Conservation (phyloP, 2,797 vertebrate genomes). For the Pyrocephalus nanus region DNA sequence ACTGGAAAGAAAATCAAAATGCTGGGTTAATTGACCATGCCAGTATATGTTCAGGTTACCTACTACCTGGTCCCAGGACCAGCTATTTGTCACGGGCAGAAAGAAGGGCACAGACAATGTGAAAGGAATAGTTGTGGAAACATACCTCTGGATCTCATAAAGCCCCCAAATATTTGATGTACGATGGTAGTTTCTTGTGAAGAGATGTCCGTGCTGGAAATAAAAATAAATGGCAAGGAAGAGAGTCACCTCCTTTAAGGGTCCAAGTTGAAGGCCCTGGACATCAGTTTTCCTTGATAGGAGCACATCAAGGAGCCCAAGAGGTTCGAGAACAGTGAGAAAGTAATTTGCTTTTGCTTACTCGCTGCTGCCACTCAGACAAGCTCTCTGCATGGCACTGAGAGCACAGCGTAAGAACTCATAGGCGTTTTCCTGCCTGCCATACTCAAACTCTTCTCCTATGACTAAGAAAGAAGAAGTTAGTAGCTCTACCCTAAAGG, state of each 20-base stretch:
- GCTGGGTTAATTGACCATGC: background rate
- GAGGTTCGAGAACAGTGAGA: accelerated
- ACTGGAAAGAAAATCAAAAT: background rate
- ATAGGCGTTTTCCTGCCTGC: background rate
- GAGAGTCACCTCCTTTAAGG: background rate
- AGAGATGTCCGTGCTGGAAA: background rate
- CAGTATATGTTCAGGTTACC: accelerated
- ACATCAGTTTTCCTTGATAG: background rate
- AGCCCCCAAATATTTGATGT: background rate
- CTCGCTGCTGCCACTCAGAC: accelerated
- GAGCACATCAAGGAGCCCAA: background rate
- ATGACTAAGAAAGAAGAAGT: background rate
- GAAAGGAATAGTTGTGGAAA: background rate
- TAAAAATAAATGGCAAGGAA: background rate
- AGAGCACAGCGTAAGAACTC: background rate
- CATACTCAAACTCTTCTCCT: background rate
- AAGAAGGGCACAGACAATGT: background rate
- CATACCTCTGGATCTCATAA: background rate
- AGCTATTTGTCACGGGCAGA: background rate
- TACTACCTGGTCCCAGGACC: background rate
- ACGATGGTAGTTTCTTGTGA: background rate
- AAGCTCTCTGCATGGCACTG: background rate
- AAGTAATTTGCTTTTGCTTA: background rate
- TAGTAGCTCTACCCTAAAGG: background rate
- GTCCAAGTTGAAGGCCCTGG: background rate